Base-by-base conservation (phyloP, 2,113 vertebrate genomes). In the Naja naja region DNA sequence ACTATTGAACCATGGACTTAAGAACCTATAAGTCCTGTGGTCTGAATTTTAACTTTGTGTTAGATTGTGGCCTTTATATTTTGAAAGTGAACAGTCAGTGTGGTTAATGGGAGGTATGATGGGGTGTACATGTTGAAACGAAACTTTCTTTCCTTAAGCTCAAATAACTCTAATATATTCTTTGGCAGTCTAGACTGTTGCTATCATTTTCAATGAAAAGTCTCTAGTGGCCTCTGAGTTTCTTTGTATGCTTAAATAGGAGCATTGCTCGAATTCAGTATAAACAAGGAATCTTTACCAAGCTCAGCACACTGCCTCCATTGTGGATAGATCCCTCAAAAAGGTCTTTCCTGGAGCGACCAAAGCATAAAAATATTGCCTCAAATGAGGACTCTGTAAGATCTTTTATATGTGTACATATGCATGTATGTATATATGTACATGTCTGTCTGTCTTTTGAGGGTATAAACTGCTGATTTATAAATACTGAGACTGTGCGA, bases 271-370 rank as follows among this genome's bases (percentile, higher is more conserved):
- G 47, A 93, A 60, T 91, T 95, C 90, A 93, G 74, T 93, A 94
- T 94, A 88, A 96, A 96, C 93, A 96, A 95, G 94, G 94, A 90
- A 53, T 52, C 92, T 94, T 96, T 53, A 95, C 95, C 92, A 88
- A 85, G 93, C 91, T 27, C 91, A 94, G 93, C 90, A 93, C 94
- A 94, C 43, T 94, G 22, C 87, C 85, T 92, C 60, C 92, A 92
- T 95, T 96, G 94, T 95, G 0, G 25, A 93, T 89, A 90, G 0
- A 0, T 89, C 90, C 93, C 94, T 93, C 0, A 87, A 95, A 94
- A 85, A 95, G 91, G 16, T 74, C 85, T 94, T 96, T 96, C 92
- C 39, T 90, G 92, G 94, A 91, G 92, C 95, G 49, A 43, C 53
- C 55, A 18, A 95, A 92, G 81, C 69, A 74, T 52, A 89, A 47